Percentiles rank a stretch among this genome's conserved stretches.
These are phyloP conservation scores for Rachycentron canadum DNA, from an alignment of 2,797 vertebrate species.

Conservation along the genomic window DNA sequence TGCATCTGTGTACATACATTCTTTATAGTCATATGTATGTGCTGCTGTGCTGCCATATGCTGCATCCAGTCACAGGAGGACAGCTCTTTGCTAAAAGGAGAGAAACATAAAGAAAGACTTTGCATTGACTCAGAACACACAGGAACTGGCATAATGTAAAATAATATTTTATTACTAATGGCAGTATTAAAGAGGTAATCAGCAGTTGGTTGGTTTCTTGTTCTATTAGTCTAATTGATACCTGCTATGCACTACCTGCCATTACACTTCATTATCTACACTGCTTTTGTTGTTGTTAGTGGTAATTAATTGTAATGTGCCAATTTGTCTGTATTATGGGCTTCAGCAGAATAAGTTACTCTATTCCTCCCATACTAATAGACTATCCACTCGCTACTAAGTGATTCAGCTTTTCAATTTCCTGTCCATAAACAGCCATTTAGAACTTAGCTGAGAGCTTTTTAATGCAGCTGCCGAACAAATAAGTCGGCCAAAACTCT, in stretches of 20 bases:
- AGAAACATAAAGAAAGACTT: slow-evolving; percentile 1
- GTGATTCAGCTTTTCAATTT: slow-evolving; percentile 74
- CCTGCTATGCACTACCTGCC: slow-evolving; percentile 68
- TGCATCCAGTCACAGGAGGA: slow-evolving; percentile 22
- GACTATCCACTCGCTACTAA: slow-evolving; percentile 66
- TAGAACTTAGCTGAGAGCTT: slow-evolving; percentile 53
- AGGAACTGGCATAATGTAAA: slow-evolving; percentile 37
- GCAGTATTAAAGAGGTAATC: slow-evolving; percentile 63
- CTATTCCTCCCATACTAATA: slow-evolving; percentile 66
- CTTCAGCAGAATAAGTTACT: slow-evolving; percentile 72
- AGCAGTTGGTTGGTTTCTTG: slow-evolving; percentile 55
- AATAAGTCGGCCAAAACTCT: slow-evolving; percentile 32
- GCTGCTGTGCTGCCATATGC: slow-evolving; percentile 35
- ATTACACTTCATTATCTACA: slow-evolving; percentile 75
- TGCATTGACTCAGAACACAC: slow-evolving; percentile 15
- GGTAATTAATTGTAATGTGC: slow-evolving; percentile 76
- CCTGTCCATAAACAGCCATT: slow-evolving; percentile 65
- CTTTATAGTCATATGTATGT: not conserved
- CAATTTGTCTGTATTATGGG: slow-evolving; percentile 78
- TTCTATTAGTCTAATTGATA: slow-evolving; percentile 72
- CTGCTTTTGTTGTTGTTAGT: slow-evolving; percentile 72
- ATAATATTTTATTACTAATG: slow-evolving; percentile 61
- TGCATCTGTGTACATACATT: not conserved
- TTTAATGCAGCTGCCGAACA: slow-evolving; percentile 40
- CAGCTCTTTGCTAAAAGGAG: slow-evolving; percentile 22